Base-by-base conservation (phyloP, 2,888 invertebrate species). In the Patella pellucida region DNA sequence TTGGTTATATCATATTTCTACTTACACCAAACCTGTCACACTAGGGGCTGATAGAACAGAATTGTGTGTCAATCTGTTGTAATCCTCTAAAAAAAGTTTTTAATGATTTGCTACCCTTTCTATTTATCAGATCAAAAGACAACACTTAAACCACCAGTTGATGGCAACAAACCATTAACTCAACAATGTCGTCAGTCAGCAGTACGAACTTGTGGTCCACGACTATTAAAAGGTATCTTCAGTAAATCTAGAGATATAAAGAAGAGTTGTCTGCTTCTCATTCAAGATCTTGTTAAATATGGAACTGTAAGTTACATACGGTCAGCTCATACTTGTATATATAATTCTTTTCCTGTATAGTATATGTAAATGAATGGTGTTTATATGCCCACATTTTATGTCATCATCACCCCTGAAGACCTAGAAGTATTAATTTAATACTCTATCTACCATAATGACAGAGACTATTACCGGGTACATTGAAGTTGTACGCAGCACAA, bases 211-310 rank as follows among this genome's bases (percentile, higher is more conserved):
- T 75, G 81, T 23, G 84, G 84, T 4, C 73, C 77, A n/a, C 74
- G 75, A 14, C 50, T 85, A 31, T 51, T 86, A 12, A 78, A 76
- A 68, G 84, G 83, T 9, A 81, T 87, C 31, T 86, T 87, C 77
- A 80, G 79, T 69, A 78, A 77, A 51, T 77, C 80, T 31, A 73
- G 70, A 52, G 72, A 76, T 54, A 72, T 82, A 16, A 85, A 81
- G 69, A 81, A 84, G 73, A 79, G 78, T 27, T 77, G 78, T 79
- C 79, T 86, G 9, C 78, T 84, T 12, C 75, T 87, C 27, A 78
- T 87, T 50, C 82, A 85, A 73, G 85, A 87, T 72, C 71, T 86
- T n/a, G 85, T 87, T 9, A 80, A 81, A n/a, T 80, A 81, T 75
- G 84, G 84, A 52, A 81, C 84, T 81, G 86, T 87, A 76, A 79